phyloP scores from a whole-genome alignment of 2,888 invertebrate species.

The Helleia helle region DNA sequence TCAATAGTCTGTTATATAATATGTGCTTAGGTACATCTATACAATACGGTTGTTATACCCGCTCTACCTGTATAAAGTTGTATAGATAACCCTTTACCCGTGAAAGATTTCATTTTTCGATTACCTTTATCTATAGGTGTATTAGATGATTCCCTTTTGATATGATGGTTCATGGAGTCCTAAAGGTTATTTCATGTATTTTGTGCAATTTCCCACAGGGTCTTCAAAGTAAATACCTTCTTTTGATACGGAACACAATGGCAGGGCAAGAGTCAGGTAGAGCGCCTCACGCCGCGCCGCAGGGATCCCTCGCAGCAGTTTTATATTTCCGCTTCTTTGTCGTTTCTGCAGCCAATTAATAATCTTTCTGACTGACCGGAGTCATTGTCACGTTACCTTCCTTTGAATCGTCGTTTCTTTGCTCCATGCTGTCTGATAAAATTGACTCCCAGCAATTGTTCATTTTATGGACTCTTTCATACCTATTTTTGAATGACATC shows the following conservation, averaged over 20 bases:
- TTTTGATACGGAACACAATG: conserved; percentile 60
- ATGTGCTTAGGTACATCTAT: no score
- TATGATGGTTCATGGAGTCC: conserved; percentile 41
- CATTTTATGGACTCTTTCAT: conserved; percentile 58
- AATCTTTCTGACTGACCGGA: conserved; percentile 70
- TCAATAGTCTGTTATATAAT: neutral
- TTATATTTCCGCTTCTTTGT: conserved; percentile 75
- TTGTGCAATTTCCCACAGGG: conserved; percentile 71
- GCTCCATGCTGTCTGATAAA: conserved; percentile 55
- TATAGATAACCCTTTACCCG: neutral
- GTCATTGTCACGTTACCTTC: conserved; percentile 54
- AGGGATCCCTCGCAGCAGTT: conserved; percentile 64
- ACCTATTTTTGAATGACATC: conserved; percentile 28
- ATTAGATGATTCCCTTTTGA: conserved; percentile 26
- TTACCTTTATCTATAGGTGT: no score
- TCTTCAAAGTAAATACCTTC: conserved; percentile 63
- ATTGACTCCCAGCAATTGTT: conserved; percentile 68
- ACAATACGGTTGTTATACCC: neutral
- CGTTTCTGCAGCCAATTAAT: conserved; percentile 62
- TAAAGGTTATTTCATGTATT: conserved; percentile 39
- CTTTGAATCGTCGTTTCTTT: conserved; percentile 29
- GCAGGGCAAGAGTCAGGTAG: conserved; percentile 72
- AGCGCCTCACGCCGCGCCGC: conserved; percentile 58
- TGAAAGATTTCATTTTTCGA: neutral
- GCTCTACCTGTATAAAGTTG: neutral